phyloP scores from a whole-genome alignment of 2,888 invertebrate genomes.

The Cryptocephalus primarius region DNA sequence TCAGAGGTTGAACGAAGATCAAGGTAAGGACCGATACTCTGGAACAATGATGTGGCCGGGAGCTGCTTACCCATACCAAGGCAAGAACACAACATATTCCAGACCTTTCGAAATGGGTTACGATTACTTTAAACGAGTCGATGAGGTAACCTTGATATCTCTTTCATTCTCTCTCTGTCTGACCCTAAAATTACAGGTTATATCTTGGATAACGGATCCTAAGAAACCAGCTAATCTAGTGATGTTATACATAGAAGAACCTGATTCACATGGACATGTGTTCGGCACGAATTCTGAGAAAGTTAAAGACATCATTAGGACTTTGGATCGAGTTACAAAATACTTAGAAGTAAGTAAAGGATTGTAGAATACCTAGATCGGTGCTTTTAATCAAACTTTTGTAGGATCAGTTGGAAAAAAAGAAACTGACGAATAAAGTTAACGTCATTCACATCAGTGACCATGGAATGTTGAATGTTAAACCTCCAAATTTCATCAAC shows the following conservation, averaged over 20 bases:
- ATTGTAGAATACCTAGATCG: background rate
- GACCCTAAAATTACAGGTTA: slow-evolving; percentile 28
- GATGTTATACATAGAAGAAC: slow-evolving; percentile 58
- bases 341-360: slow-evolving; percentile 42
- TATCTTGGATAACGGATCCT: slow-evolving; percentile 48
- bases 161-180: background rate
- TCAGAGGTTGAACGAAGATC: slow-evolving; percentile 47
- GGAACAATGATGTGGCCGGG: slow-evolving; percentile 67
- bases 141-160: slow-evolving; percentile 32
- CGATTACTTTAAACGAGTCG: slow-evolving; percentile 44
- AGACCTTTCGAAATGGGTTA: slow-evolving; percentile 34
- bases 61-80: slow-evolving; percentile 41
- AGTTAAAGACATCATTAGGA: slow-evolving; percentile 33
- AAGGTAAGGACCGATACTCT: slow-evolving; percentile 42
- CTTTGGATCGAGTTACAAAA: slow-evolving; percentile 43
- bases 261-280: slow-evolving; percentile 52
- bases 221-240: slow-evolving; percentile 55
- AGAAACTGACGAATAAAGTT: slow-evolving; percentile 41
- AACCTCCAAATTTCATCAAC: slow-evolving; percentile 43
- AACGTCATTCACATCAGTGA: slow-evolving; percentile 62
- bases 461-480: slow-evolving; percentile 57
- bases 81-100: slow-evolving; percentile 38
- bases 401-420: slow-evolving; percentile 38
- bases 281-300: slow-evolving; percentile 43
- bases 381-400: slow-evolving; percentile 7